phyloP scores from a whole-genome alignment of 1,140 invertebrate species.

The Aradophagus sp. region DNA sequence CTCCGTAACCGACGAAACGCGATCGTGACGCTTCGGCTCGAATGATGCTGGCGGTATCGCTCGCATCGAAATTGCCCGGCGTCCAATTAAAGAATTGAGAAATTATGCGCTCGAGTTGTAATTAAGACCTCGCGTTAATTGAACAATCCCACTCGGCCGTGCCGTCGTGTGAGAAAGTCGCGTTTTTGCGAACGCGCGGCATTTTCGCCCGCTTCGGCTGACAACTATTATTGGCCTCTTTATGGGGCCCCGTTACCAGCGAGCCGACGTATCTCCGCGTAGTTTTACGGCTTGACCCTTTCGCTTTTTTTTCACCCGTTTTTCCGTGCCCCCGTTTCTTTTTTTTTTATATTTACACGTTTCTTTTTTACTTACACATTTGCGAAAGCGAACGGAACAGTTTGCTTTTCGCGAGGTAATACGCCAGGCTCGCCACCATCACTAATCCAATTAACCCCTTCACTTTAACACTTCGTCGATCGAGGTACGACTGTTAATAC shows the following conservation, averaged over 20 bases:
- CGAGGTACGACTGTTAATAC: too few species aligned
- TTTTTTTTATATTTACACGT: too few species aligned
- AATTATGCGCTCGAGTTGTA: conserved; percentile 62
- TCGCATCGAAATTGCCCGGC: conserved; percentile 57
- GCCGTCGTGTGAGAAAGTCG: conserved; percentile 52
- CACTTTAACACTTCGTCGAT: too few species aligned
- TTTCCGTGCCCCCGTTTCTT: too few species aligned
- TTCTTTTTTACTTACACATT: conserved; percentile 10
- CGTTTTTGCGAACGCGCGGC: conserved; percentile 46
- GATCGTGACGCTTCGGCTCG: conserved; percentile 39
- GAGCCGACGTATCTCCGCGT: too few species aligned
- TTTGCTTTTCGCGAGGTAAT: conserved; percentile 8
- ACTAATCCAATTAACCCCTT: neutral
- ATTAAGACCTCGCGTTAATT: conserved; percentile 62
- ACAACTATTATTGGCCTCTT: conserved; percentile 44
- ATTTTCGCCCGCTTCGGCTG: conserved; percentile 38
- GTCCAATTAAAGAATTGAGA: conserved; percentile 63
- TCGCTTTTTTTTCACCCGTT: too few species aligned
- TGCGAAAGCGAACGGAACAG: neutral
- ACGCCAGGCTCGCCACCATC: conserved; percentile 21
- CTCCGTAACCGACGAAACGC: conserved; percentile 7
- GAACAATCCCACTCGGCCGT: conserved; percentile 46
- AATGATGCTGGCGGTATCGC: conserved; percentile 54
- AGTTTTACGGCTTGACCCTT: too few species aligned
- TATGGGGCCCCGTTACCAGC: too few species aligned